A percentile compares a stretch with the other conserved stretches of the same genome.
phyloP scores from a whole-genome alignment of 1,140 invertebrate species.

The Heliconius nattereri region DNA sequence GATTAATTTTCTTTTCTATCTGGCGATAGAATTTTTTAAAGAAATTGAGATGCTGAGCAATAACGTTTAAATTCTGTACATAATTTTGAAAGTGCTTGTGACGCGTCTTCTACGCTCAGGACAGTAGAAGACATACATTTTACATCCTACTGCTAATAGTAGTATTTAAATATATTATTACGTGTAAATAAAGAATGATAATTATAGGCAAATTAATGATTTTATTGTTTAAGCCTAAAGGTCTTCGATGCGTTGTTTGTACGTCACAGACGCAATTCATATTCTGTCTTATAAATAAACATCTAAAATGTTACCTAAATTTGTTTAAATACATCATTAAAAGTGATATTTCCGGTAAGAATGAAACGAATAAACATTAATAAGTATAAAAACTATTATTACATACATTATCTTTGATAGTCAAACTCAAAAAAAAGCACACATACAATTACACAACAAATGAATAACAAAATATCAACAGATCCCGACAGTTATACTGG shows the following conservation, averaged over 20 bases:
- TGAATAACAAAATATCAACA: slow-evolving; percentile 11
- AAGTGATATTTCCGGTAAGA: no score
- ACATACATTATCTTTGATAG: no score
- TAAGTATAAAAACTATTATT: no score
- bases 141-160: neutral
- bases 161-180: neutral
- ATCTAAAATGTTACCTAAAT: neutral
- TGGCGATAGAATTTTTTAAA: no score
- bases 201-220: neutral
- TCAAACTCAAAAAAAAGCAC: neutral
- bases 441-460: neutral
- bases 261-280: neutral
- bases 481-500: neutral
- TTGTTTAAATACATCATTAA: no score
- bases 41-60: neutral
- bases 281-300: neutral
- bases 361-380: no score
- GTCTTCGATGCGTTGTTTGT: neutral
- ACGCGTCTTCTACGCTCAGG: neutral
- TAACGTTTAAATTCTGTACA: neutral
- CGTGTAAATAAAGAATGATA: no score
- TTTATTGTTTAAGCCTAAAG: neutral
- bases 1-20: neutral
- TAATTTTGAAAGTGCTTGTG: neutral
- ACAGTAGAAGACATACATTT: neutral